A percentile compares a stretch with the other conserved stretches of the same genome.
Evolutionary conservation across 2,797 vertebrate species (phyloP).

Genomic region (Lemur catta): DNA sequence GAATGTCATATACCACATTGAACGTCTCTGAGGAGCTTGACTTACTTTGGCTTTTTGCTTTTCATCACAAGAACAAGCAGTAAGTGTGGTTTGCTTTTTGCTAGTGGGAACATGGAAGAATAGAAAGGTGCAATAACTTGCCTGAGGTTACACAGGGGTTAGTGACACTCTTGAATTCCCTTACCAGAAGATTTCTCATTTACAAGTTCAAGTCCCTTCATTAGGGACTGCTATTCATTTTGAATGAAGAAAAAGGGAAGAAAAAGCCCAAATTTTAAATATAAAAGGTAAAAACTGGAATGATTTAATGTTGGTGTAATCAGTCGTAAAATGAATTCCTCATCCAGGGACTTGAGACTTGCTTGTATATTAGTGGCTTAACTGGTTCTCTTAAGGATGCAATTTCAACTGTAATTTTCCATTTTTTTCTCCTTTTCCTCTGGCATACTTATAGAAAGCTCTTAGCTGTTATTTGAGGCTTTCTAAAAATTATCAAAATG

Average conservation of each 20-base stretch:
- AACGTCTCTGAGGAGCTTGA: background rate
- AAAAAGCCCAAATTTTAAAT: background rate
- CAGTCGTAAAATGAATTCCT: background rate
- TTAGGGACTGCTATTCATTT: background rate
- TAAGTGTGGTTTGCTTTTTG: background rate
- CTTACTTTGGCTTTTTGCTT: background rate
- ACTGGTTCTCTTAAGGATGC: background rate
- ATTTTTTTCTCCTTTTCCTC: background rate
- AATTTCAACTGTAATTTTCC: conserved; percentile 35
- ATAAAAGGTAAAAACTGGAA: background rate
- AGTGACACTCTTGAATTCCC: background rate
- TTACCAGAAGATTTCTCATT: background rate
- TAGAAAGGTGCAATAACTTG: background rate
- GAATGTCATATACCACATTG: background rate
- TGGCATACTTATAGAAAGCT: background rate
- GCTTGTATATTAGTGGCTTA: background rate
- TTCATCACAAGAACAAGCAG: conserved; percentile 24
- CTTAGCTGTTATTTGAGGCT: conserved; percentile 30
- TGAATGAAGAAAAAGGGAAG: background rate
- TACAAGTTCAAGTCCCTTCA: background rate
- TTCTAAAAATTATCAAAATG: conserved; percentile 33
- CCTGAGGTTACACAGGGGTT: background rate
- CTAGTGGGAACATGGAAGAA: background rate
- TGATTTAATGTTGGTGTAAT: background rate
- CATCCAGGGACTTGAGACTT: background rate